Evolutionary conservation across 1,140 invertebrate genomes (phyloP).

Genomic region (Xylocopa sonorina): DNA sequence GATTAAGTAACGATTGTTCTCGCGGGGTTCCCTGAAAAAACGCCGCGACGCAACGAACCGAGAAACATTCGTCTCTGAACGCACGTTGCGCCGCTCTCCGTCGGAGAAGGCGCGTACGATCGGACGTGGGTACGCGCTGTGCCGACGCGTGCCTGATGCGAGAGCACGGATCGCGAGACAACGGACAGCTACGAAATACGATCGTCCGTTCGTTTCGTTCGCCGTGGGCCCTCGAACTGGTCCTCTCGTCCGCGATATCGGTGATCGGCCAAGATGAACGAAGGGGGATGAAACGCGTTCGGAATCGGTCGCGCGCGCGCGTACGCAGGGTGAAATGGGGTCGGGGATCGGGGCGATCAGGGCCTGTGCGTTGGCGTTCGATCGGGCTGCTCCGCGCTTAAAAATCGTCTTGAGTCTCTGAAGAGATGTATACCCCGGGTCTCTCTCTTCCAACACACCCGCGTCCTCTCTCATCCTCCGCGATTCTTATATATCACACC

Average conservation of each 20-base stretch:
- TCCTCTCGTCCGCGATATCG: slow-evolving; percentile 13
- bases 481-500: slow-evolving; percentile 28
- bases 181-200: slow-evolving; percentile 12
- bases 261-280: slow-evolving; percentile 36
- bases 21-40: neutral
- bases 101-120: slow-evolving; percentile 12
- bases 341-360: slow-evolving; percentile 45
- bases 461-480: slow-evolving; percentile 37
- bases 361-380: slow-evolving; percentile 59
- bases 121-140: slow-evolving; percentile 61
- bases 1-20: slow-evolving; percentile 20
- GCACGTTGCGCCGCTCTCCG: no score
- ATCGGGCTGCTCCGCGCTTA: slow-evolving; percentile 61
- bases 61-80: no score
- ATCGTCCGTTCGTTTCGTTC: no score
- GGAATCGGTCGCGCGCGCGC: slow-evolving; percentile 22
- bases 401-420: slow-evolving; percentile 44
- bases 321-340: no score
- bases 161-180: no score
- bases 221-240: no score
- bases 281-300: slow-evolving; percentile 42
- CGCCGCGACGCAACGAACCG: neutral
- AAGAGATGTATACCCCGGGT: slow-evolving; percentile 35
- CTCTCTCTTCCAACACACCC: slow-evolving; percentile 39
- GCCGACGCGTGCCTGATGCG: slow-evolving; percentile 28